phyloP scores from a whole-genome alignment of 30 jellyfish, hydroid and myxozoan species.

The Aurelia sp. region DNA sequence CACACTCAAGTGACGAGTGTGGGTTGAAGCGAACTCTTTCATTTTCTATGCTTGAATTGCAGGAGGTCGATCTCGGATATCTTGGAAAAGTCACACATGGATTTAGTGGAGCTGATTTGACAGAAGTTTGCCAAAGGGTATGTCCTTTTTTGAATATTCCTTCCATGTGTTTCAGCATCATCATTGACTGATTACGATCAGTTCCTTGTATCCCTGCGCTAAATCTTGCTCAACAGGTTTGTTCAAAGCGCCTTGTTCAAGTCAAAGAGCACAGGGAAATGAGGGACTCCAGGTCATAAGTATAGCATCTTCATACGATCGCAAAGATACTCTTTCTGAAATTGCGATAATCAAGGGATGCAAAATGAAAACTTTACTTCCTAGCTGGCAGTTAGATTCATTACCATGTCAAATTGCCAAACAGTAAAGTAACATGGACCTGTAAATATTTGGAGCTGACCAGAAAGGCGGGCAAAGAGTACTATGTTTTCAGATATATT shows the following conservation, averaged over 20 bases:
- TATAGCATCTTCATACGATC: constrained; percentile 25
- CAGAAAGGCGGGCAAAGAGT: no score
- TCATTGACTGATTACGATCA: no score
- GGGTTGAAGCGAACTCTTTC: no score
- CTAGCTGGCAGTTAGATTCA: not conserved
- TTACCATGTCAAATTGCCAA: no score
- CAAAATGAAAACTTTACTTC: not conserved
- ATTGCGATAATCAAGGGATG: constrained; percentile 31
- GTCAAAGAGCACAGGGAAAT: not conserved
- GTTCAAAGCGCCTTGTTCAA: no score
- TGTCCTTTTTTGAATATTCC: not conserved
- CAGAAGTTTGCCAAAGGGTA: constrained; percentile 99
- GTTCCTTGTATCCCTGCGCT: no score
- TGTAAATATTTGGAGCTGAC: no score
- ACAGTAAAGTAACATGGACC: not conserved
- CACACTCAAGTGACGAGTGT: no score
- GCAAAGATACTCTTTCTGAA: not conserved
- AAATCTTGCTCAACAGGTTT: no score
- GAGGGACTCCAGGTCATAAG: no score
- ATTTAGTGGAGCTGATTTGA: constrained; percentile 99
- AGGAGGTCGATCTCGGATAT: constrained; percentile 87
- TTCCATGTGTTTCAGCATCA: no score
- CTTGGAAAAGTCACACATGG: constrained; percentile 96
- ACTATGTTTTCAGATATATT: no score
- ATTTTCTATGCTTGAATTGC: not conserved